phyloP scores from a whole-genome alignment of 2,797 vertebrate species.

The Nannoperca obscura region DNA sequence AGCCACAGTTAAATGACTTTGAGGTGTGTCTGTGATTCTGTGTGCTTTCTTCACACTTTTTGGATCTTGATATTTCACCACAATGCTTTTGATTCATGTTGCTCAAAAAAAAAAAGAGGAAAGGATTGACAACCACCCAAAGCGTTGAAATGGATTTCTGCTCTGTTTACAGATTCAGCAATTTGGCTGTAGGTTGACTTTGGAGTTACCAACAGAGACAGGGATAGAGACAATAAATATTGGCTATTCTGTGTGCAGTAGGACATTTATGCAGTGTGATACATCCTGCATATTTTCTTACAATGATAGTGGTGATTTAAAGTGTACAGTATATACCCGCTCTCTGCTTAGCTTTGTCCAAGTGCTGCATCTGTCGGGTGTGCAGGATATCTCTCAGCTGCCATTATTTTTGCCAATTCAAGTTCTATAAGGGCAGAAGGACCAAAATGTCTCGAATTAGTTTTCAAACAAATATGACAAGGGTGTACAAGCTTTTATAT shows the following conservation, averaged over 20 bases:
- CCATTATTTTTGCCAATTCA: slow-evolving; percentile 5
- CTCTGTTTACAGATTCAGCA: slow-evolving; percentile 20
- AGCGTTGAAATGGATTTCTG: slow-evolving; percentile 5
- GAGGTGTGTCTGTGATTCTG: slow-evolving; percentile 28
- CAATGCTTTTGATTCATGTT: slow-evolving; percentile 6
- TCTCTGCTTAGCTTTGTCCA: slow-evolving; percentile 33
- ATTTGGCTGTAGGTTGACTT: slow-evolving; percentile 5
- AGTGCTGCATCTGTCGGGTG: slow-evolving; percentile 29
- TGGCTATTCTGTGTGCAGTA: slow-evolving; percentile 9
- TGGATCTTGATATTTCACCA: slow-evolving; percentile 16
- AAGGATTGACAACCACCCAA: neutral
- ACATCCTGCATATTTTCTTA: slow-evolving; percentile 37
- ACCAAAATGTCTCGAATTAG: neutral
- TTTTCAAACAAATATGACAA: slow-evolving; percentile 1
- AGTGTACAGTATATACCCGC: slow-evolving; percentile 23
- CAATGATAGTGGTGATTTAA: slow-evolving; percentile 23
- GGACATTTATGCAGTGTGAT: slow-evolving; percentile 11
- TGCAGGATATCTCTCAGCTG: slow-evolving; percentile 23
- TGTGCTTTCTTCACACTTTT: slow-evolving; percentile 21
- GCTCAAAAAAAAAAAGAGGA: neutral
- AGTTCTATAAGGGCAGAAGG: neutral
- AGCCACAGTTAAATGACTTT: slow-evolving; percentile 13
- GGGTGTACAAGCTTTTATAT: neutral
- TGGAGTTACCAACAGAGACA: slow-evolving; percentile 8
- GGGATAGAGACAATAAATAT: neutral